Evolutionary conservation across 2,888 invertebrate genomes (phyloP).

Genomic region (Lasioglossum oenotherae): DNA sequence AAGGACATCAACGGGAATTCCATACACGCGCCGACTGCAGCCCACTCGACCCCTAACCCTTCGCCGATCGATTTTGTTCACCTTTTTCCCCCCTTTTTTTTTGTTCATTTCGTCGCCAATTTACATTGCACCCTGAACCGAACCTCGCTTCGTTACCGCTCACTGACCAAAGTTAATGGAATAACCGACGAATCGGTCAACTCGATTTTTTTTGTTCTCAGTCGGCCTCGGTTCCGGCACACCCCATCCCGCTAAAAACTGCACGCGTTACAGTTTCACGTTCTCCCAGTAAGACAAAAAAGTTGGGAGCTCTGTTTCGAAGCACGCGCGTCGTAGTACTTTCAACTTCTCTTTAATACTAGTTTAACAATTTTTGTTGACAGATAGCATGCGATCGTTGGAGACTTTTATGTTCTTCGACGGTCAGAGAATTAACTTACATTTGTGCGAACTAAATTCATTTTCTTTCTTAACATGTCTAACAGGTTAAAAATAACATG

Average conservation of each 20-base stretch:
- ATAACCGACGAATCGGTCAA: conserved; percentile 55
- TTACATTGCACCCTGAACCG: conserved; percentile 52
- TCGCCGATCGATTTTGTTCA: conserved; percentile 30
- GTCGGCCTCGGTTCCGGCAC: background rate
- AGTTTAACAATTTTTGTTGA: too few relatives aligned
- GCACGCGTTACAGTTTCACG: background rate
- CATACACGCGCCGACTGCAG: conserved; percentile 44
- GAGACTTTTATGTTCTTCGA: too few relatives aligned
- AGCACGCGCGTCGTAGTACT: too few relatives aligned
- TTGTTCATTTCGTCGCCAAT: conserved; percentile 60
- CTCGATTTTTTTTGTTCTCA: conserved; percentile 22
- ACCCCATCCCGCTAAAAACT: background rate
- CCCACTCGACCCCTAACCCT: background rate
- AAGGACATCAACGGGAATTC: conserved; percentile 60
- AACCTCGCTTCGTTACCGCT: conserved; percentile 50
- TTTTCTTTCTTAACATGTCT: too few relatives aligned
- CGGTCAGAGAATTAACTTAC: too few relatives aligned
- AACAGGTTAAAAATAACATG: too few relatives aligned
- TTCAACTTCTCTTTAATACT: too few relatives aligned
- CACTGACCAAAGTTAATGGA: conserved; percentile 53
- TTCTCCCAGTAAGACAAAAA: background rate
- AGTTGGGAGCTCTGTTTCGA: background rate
- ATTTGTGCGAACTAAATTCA: too few relatives aligned
- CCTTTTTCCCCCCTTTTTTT: conserved; percentile 13
- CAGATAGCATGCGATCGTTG: too few relatives aligned